These are phyloP conservation scores for Lomographa bimaculata DNA, from an alignment of 2,888 invertebrate species.

Conservation along the genomic window DNA sequence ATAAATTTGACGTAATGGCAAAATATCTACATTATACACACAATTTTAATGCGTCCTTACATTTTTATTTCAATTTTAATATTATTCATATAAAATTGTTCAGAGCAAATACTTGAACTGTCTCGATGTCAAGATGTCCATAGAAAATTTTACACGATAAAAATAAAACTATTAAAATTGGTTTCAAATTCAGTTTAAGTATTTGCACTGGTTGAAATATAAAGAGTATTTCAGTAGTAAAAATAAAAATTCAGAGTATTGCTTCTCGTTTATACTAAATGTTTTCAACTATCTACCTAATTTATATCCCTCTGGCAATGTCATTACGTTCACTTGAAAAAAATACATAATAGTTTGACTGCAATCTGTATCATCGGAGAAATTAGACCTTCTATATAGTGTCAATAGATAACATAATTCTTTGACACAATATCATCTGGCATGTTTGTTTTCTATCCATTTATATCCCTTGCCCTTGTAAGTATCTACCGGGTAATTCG, in stretches of 20 bases:
- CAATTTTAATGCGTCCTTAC: constrained; percentile 56
- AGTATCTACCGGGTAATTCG: no score
- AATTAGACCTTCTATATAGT: not conserved
- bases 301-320: constrained; percentile 79
- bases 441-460: no score
- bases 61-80: constrained; percentile 60
- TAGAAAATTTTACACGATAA: constrained; percentile 21
- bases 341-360: constrained; percentile 38
- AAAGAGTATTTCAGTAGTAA: constrained; percentile 75
- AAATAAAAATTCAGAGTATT: constrained; percentile 81
- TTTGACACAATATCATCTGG: no score
- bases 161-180: constrained; percentile 11
- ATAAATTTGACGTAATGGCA: constrained; percentile 78
- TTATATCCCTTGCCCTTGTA: no score
- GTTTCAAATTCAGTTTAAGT: constrained; percentile 44
- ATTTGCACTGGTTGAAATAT: constrained; percentile 55
- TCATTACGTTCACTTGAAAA: constrained; percentile 48
- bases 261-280: constrained; percentile 81
- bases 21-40: constrained; percentile 81
- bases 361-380: constrained; percentile 23
- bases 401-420: no score
- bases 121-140: constrained; percentile 14
- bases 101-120: constrained; percentile 52
- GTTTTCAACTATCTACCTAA: constrained; percentile 78
- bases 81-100: constrained; percentile 53